phyloP scores from a whole-genome alignment of 2,797 vertebrate genomes.

The Lepilemur ruficaudatus region DNA sequence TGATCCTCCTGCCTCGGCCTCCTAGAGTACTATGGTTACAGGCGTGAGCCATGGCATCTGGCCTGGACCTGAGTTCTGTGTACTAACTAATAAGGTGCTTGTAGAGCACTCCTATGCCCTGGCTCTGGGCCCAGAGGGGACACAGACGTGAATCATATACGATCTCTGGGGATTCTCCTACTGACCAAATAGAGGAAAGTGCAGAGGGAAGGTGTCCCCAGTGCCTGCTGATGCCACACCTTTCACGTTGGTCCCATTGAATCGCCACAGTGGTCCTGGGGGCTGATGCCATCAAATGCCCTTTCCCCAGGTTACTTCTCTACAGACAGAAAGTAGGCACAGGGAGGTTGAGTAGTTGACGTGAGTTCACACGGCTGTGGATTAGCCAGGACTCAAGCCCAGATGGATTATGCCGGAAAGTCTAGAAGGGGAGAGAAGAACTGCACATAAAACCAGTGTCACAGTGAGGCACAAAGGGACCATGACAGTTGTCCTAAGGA shows the following conservation, averaged over 20 bases:
- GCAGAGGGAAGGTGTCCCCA: not conserved
- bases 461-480: not conserved
- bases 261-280: fast-evolving
- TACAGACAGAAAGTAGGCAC: not conserved
- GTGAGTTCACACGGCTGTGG: not conserved
- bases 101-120: fast-evolving
- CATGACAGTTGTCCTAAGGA: too few species aligned
- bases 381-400: not conserved
- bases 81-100: fast-evolving
- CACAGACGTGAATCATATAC: not conserved
- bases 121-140: too few species aligned
- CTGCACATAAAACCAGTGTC: not conserved
- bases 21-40: not conserved
- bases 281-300: not conserved
- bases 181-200: too few species aligned
- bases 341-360: not conserved
- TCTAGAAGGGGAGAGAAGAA: not conserved
- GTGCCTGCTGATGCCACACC: too few species aligned
- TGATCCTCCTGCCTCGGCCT: not conserved
- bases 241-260: fast-evolving
- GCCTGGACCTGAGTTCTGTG: not conserved
- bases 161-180: not conserved
- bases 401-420: not conserved
- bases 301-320: not conserved
- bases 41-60: not conserved